Base-by-base conservation (phyloP, 2,797 vertebrate species). In the Danio kyathit region DNA sequence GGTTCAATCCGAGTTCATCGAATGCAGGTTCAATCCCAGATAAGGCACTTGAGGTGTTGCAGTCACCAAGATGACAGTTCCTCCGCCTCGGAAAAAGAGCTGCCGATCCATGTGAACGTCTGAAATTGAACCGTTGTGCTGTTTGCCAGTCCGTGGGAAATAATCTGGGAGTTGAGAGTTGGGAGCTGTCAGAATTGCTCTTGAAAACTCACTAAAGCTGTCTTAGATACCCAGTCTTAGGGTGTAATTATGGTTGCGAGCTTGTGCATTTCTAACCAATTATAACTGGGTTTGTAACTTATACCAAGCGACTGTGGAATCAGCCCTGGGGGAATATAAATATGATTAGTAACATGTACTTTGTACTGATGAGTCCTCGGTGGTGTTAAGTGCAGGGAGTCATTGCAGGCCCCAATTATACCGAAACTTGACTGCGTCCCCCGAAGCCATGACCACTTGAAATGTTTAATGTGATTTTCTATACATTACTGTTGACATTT, bases 1-100 rank as follows among this genome's bases (percentile, higher is more conserved):
- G 76, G 78, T 80, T 80, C 78, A 80, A 11, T 80, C 16, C 51
- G 38, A 80, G 78, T 80, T 80, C 78, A 73, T 56, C 48, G 49
- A 73, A 80, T 73, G 41, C 60, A 73, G 61, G 59, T 73, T 80
- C 69, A 72, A 60, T 64, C 48, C 78, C 21, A 80, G 69, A 64
- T 72, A 80, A 80, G 43, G 59, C 59, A 64, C 69, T 80, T 65
- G 69, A 80, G 78, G 51, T 64, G 49, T 73, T 64, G 59, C 49
- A 57, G 40, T 56, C 49, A 56, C 56, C 0, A 5, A 56, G 41
- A 64, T 64, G 73, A 80, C 78, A 80, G 78, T 65, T 73, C 10
- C 63, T 79, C 46, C 8, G 0, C 46, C 38, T 2, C 0, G 6
- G 38, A 73, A 73, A 80, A 54, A 73, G n/a, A 54, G 60, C 49